Evolutionary conservation across 1,140 invertebrate species (phyloP).

Genomic region (Drosophila tristis): DNA sequence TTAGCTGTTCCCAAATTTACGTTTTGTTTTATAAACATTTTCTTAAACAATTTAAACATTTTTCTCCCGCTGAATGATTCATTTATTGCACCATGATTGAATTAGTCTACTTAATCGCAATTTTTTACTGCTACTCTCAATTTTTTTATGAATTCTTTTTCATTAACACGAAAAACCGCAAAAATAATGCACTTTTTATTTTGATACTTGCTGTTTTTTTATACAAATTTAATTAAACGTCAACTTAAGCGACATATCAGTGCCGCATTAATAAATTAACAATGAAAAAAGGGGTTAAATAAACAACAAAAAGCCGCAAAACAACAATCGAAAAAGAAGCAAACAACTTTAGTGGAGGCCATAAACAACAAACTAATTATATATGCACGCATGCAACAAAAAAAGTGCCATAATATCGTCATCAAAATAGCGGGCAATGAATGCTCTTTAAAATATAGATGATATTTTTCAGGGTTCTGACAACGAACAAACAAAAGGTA

Average conservation of each 20-base stretch:
- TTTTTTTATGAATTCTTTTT: conserved; percentile 33
- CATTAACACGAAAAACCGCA: conserved; percentile 51
- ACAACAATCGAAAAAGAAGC: conserved; percentile 32
- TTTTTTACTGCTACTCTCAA: conserved; percentile 26
- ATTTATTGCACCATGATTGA: conserved; percentile 29
- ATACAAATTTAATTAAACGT: conserved; percentile 79
- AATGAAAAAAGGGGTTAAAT: conserved; percentile 54
- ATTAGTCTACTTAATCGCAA: conserved; percentile 49
- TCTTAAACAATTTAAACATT: too few species aligned
- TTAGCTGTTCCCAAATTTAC: too few species aligned
- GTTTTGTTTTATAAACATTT: background rate
- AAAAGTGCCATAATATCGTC: conserved; percentile 20
- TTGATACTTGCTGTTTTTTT: conserved; percentile 18
- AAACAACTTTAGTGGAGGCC: conserved; percentile 42
- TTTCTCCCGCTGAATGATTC: background rate
- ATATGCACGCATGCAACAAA: conserved; percentile 47
- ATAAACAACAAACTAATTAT: conserved; percentile 78
- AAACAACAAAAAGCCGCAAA: conserved; percentile 42
- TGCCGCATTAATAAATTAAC: conserved; percentile 74
- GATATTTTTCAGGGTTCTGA: background rate
- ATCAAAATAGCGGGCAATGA: conserved; percentile 23
- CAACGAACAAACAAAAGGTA: conserved; percentile 1
- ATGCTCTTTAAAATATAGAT: conserved; percentile 30
- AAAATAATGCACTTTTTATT: conserved; percentile 50
- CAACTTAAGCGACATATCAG: conserved; percentile 74